These are phyloP conservation scores for Dysmachus trigonus DNA, from an alignment of 2,888 invertebrate genomes.

Conservation along the genomic window DNA sequence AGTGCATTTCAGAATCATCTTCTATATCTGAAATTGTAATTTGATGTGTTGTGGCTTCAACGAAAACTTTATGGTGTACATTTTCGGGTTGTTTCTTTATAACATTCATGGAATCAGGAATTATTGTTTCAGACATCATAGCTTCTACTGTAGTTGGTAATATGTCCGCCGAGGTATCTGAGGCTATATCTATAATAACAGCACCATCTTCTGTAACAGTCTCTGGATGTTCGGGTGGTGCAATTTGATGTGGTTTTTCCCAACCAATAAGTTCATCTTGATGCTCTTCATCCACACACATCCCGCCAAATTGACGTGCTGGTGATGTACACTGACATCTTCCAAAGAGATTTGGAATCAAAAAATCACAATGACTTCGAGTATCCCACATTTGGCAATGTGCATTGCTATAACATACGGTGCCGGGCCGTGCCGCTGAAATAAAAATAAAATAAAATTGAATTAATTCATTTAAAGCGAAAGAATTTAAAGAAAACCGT, in stretches of 20 bases:
- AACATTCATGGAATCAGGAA: neutral
- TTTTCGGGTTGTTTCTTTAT: neutral
- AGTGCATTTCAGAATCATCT: neutral
- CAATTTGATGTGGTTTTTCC: constrained; percentile 38
- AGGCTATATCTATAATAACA: neutral
- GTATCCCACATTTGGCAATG: constrained; percentile 87
- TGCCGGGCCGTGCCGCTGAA: constrained; percentile 84
- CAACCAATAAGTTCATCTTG: neutral
- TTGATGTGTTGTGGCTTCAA: neutral
- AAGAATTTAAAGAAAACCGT: too few relatives aligned
- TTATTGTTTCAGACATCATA: neutral
- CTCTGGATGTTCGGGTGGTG: neutral
- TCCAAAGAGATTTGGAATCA: constrained; percentile 89
- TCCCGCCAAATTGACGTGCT: constrained; percentile 72
- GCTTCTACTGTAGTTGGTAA: neutral
- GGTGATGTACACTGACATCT: constrained; percentile 83
- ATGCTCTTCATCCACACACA: constrained; percentile 65
- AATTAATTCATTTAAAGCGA: neutral
- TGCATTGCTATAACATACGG: constrained; percentile 88
- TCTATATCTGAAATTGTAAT: neutral
- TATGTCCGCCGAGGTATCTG: neutral
- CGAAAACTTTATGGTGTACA: neutral
- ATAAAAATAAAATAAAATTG: constrained; percentile 47
- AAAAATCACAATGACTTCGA: constrained; percentile 87
- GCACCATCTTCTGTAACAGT: constrained; percentile 7